These are phyloP conservation scores for Oxyteleia sp. DNA, from an alignment of 2,888 invertebrate species.

Conservation along the genomic window DNA sequence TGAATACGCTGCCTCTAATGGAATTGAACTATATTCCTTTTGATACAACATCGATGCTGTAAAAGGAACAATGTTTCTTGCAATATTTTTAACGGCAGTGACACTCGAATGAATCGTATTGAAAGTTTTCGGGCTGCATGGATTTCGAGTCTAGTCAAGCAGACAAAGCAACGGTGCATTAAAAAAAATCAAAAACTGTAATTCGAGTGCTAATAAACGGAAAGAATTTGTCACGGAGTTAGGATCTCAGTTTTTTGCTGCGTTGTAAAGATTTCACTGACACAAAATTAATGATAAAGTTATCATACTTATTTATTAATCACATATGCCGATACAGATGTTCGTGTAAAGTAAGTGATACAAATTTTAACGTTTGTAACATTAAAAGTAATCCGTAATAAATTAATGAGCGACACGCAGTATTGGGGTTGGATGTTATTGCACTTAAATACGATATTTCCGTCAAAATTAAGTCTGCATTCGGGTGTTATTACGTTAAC, in stretches of 20 bases:
- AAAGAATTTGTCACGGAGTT: not conserved
- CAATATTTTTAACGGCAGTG: conserved; percentile 22
- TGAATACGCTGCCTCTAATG: no score
- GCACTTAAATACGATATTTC: conserved; percentile 4
- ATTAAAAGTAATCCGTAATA: conserved; percentile 34
- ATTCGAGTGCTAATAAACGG: not conserved
- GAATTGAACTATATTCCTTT: conserved; percentile 17
- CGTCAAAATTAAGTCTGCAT: conserved; percentile 20
- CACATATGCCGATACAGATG: conserved; percentile 44
- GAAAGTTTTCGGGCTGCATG: conserved; percentile 56
- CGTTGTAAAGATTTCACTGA: not conserved
- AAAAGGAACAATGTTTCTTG: conserved; percentile 27
- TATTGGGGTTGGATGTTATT: conserved; percentile 28
- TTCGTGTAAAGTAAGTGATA: conserved; percentile 44
- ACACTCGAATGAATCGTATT: conserved; percentile 45
- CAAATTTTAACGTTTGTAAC: conserved; percentile 23
- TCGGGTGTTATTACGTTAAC: conserved; percentile 23
- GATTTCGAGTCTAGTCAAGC: conserved; percentile 59
- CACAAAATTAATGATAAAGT: not conserved
- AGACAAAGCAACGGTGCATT: conserved; percentile 8
- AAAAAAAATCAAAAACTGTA: conserved; percentile 10
- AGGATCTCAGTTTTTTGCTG: not conserved
- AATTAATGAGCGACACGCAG: conserved; percentile 35
- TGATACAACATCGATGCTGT: not conserved
- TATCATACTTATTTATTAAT: conserved; percentile 57